phyloP scores from a whole-genome alignment of 2,797 vertebrate species.

The Heteromormyrus szaboi region DNA sequence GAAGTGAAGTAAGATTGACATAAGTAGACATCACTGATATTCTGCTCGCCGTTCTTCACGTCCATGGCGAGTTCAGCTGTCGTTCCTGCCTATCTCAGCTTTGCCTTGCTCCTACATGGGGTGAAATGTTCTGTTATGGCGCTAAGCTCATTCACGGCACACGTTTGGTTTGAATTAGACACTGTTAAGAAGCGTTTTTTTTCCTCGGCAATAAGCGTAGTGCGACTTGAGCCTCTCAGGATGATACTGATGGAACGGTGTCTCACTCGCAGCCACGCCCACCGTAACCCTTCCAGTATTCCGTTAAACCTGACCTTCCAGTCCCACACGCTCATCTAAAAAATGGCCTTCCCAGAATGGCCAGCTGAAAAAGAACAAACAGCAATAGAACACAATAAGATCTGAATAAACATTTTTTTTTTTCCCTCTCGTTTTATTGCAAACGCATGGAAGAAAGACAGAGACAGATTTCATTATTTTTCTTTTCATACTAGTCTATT shows the following conservation, averaged over 20 bases:
- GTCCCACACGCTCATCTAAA: slow-evolving; percentile 10
- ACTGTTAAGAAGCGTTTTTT: slow-evolving; percentile 36
- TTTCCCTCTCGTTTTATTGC: not conserved
- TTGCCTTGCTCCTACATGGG: slow-evolving; percentile 19
- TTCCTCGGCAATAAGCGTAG: not conserved
- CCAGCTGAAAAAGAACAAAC: not conserved
- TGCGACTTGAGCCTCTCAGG: not conserved
- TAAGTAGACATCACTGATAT: not conserved
- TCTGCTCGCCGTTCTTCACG: not conserved
- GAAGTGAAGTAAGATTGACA: not conserved
- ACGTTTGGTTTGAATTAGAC: slow-evolving; percentile 51
- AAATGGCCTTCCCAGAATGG: not conserved
- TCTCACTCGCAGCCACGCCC: not conserved
- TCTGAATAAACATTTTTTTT: not conserved
- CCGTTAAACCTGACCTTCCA: not conserved
- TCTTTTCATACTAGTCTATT: not conserved
- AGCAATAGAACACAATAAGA: not conserved
- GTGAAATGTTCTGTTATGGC: slow-evolving; percentile 45
- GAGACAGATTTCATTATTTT: not conserved
- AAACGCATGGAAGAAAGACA: not conserved
- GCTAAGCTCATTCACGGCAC: slow-evolving; percentile 49
- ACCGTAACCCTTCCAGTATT: not conserved
- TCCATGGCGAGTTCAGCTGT: not conserved
- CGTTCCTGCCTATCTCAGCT: not conserved
- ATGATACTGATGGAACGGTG: not conserved